A percentile compares a stretch with the other conserved stretches of the same genome.
Conservation (phyloP, 1,140 invertebrate species). For the Akabosia matsudoensis region DNA sequence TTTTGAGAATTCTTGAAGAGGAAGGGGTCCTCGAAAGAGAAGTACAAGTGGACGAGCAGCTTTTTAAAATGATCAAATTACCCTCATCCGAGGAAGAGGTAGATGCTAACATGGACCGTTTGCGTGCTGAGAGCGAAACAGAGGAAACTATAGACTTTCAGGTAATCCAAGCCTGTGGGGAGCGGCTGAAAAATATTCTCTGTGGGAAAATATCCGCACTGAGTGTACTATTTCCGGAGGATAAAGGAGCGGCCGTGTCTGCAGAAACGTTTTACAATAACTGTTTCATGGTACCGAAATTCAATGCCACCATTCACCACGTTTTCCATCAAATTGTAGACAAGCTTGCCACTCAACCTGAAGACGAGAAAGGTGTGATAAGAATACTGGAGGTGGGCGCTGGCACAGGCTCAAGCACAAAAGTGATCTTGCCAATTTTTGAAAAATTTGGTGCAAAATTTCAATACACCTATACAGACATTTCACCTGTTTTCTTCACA, state of each 20-base stretch:
- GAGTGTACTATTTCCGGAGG: background rate
- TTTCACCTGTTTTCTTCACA: background rate
- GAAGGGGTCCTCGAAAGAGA: background rate
- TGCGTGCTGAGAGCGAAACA: background rate
- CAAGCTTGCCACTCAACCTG: background rate
- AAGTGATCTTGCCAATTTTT: background rate
- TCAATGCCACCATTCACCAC: background rate
- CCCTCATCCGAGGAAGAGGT: background rate
- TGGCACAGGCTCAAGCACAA: background rate
- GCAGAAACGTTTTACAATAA: constrained; percentile 12
- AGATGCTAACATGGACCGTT: background rate
- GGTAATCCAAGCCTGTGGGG: background rate
- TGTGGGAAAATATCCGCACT: background rate
- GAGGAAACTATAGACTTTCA: background rate
- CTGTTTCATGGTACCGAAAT: background rate
- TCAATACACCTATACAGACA: constrained; percentile 1
- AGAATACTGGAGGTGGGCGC: background rate
- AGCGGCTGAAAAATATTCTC: background rate
- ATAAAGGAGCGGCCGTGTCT: background rate
- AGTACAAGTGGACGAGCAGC: background rate
- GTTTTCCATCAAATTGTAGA: background rate
- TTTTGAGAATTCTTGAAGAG: background rate
- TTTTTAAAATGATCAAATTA: background rate
- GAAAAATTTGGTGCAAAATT: background rate
- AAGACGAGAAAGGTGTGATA: background rate